Base-by-base conservation (phyloP, 2,888 invertebrate genomes). In the Lepetodrilus schrolli region DNA sequence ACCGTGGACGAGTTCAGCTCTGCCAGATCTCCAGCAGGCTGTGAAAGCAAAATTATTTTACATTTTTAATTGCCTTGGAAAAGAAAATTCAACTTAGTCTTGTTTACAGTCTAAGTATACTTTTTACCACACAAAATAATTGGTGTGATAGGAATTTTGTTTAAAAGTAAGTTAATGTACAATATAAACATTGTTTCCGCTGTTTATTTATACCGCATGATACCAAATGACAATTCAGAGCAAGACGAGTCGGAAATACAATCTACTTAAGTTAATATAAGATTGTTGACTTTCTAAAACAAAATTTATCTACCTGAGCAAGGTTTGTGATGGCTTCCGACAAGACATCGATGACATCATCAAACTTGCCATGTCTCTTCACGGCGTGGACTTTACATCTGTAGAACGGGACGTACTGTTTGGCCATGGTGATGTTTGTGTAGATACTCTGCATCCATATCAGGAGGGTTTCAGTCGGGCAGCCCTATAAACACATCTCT, bases 371-470 rank as follows among this genome's bases (percentile, higher is more conserved):
- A 10, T 80, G 74, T 36, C 76, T 74, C 78, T 83, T 79, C 1
- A 84, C 66, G 7, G 87, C 79, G 8, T 79, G 74, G n/a, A 86
- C 85, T 70, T 83, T 84, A 69, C 82, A 82, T 21, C 81, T 80
- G 76, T 87, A 87, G 76, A 80, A 88, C n/a, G 78, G 76, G 23
- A 86, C 84, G 23, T 79, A 81, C 4, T 74, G 72, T n/a, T 74
- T 73, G 4, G 83, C 81, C 7, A 69, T 30, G 13, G 84, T 83
- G 10, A 85, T 78, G 68, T 79, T 78, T 10, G 70, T 58, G 37
- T 81, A 79, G 48, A 88, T 85, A 36, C 82, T 80, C 47, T 82
- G 80, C 47, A 88, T 72, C 87, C 87, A 88, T 2, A 80, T 77
- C 2, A 83, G 23, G 5, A 86, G 80, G 48, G 74, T 80, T 43